Conservation (phyloP, 2,888 invertebrate species). For the Drosophila maculinotata region DNA sequence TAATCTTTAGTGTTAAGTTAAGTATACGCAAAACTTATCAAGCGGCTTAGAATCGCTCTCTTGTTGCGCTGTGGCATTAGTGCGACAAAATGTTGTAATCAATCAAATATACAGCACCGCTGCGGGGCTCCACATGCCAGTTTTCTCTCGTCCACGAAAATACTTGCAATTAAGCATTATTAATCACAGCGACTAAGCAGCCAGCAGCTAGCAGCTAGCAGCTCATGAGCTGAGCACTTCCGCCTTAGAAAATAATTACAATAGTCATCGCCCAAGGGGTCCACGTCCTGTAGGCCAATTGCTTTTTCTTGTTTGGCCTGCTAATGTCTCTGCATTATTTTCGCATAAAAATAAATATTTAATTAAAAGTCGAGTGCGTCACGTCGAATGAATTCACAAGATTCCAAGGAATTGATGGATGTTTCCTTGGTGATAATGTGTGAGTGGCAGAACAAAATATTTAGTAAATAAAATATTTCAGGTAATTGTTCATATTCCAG, state of each 20-base stretch:
- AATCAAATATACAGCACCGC: conserved; percentile 61
- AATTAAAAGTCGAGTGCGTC: conserved; percentile 61
- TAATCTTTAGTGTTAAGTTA: conserved; percentile 65
- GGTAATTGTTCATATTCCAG: background rate
- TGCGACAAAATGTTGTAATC: conserved; percentile 78
- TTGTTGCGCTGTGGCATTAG: conserved; percentile 57
- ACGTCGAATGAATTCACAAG: conserved; percentile 12
- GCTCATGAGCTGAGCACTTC: conserved; percentile 57
- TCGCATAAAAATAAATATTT: conserved; percentile 73
- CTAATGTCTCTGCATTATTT: conserved; percentile 64
- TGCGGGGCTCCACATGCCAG: conserved; percentile 27
- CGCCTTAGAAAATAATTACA: conserved; percentile 70
- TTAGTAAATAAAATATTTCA: background rate
- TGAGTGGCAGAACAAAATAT: background rate
- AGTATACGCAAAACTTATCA: conserved; percentile 66
- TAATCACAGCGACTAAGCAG: conserved; percentile 74
- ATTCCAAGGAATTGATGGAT: conserved; percentile 1
- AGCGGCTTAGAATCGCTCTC: conserved; percentile 49
- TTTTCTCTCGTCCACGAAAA: conserved; percentile 48
- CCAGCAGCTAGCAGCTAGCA: conserved; percentile 5
- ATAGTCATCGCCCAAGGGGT: conserved; percentile 58
- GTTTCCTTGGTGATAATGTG: background rate
- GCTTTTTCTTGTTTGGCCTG: background rate
- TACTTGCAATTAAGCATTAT: conserved; percentile 77
- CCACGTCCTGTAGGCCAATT: conserved; percentile 29